Evolutionary conservation across 2,113 vertebrate species (phyloP), one percentile per base, ranked within the genome.

Genomic region (Zingel zingel): DNA sequence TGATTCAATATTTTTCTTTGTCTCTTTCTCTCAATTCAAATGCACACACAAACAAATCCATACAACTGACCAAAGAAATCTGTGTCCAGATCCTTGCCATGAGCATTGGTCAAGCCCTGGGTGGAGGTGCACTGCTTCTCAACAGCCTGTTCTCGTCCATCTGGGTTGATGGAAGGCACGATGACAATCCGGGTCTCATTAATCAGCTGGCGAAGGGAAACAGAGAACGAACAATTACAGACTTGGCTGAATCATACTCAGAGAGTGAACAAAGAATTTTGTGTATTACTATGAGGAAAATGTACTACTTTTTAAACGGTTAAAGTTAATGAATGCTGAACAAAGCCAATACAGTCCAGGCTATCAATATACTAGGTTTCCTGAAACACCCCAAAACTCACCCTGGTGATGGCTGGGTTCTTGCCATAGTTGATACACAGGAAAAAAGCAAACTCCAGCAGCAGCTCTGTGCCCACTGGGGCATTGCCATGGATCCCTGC

Each of bases 391-490:
- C 15, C 13, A 76, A 53, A 25, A 56, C 94, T 86, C 89, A 99
- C 98, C 94, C 96, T 97, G 76, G 97, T 99, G 83, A 99, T 94
- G 65, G 95, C 96, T 73, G 93, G 43, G 1, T 98, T 98, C 92
- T 98, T 99, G 89, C 96, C 97, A 86, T 99, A 99, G 94, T 97
- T 97, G 91, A 98, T 95, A 80, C 98, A 99, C 63, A 99, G 95
- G 79, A 96, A 97, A 67, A 97, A 94, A 59, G 98, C 98, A 92
- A 99, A 96, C 53, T 98, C 96, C 94, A 99, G 94, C 77, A 99
- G 97, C 77, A 99, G 94, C 91, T 98, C 98, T 0, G 98, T 97
- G 82, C 98, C 97, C 23, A 99, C 98, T 0, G 98, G 97, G 48
- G 97, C 96, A 0, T 99, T 99, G 7, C 98, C 98, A 4, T 99